Evolutionary conservation across 23 tunicate species (phyloP), one percentile per base, ranked within the genome.

Genomic region (Aplidium turbinatum): DNA sequence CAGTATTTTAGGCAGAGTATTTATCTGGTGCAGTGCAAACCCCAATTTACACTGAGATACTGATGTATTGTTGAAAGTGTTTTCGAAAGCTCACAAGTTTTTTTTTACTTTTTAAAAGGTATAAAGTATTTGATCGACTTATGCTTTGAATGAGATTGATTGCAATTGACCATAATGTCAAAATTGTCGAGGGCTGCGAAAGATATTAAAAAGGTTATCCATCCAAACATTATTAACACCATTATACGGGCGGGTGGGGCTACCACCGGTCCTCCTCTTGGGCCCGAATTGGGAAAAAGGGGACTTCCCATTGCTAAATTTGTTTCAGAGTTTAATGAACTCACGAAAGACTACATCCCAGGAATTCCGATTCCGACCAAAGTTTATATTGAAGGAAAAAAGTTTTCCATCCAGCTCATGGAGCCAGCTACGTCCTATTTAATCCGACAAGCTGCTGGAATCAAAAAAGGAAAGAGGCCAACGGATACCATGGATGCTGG

Each of bases 261-360:
- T 5, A 66, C 86, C 25, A 70, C 83, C 0, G 91, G 92, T 1
- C 91, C 91, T 0, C 97, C 97, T 0, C 32, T 91, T 13, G 97
- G 97, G 3, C 90, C 97, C 4, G 35, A 63, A 0, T 46, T 91
- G 0, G 86, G 91, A 35, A 70, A 91, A 36, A 34, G 72, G 20
- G 97, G 97, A 27, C 24, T 91, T n/a, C 91, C 97, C 3, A 79
- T 85, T 48, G 87, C 78, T 0, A 91, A 91, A 66, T 91, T 91
- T 78, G 97, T 82, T n/a, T 33, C 70, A 21, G 86, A 91, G 27
- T 91, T 78, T 52, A 91, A 91, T 61, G 68, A 84, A 21, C 35
- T 78, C 22, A 91, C 97, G 26, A 83, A 79, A 50, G 86, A 91
- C 64, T 31, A 40, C 33, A 83, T 63, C 28, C 72, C 73, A 20